Evolutionary conservation across 2,113 vertebrate genomes (phyloP).

Genomic region (Antidorcas marsupialis): DNA sequence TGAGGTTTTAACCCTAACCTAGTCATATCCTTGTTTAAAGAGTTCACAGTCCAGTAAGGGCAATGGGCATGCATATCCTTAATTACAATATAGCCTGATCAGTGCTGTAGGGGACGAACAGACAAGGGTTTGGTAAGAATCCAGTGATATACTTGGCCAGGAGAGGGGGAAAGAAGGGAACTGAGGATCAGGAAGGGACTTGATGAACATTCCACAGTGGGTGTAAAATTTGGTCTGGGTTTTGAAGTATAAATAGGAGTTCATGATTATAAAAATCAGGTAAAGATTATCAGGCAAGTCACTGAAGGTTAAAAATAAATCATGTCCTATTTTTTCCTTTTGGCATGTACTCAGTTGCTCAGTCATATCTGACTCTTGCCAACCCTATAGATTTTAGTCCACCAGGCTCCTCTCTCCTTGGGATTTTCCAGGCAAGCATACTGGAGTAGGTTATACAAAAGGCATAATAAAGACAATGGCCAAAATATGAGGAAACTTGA

Average conservation of each 20-base stretch:
- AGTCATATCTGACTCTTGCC: neutral
- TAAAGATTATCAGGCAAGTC: neutral
- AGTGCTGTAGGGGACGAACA: neutral
- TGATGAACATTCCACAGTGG: no score
- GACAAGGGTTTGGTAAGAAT: neutral
- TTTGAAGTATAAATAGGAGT: neutral
- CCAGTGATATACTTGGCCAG: neutral
- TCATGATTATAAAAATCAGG: neutral
- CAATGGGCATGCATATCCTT: neutral
- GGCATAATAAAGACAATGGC: neutral
- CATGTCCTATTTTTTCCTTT: neutral
- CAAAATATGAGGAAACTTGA: neutral
- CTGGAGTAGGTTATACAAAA: neutral
- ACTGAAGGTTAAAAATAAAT: neutral
- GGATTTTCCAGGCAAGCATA: neutral
- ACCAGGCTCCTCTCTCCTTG: neutral
- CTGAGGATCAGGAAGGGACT: neutral
- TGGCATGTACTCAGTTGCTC: neutral
- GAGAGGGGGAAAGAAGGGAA: neutral
- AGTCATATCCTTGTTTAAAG: neutral
- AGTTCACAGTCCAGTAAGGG: neutral
- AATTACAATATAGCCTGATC: neutral
- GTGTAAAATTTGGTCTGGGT: neutral
- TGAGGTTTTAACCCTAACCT: neutral
- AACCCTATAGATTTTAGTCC: neutral